A percentile compares a stretch with the other conserved stretches of the same genome.
phyloP scores from a whole-genome alignment of 2,888 invertebrate genomes.

The Lithophane semibrunnea region DNA sequence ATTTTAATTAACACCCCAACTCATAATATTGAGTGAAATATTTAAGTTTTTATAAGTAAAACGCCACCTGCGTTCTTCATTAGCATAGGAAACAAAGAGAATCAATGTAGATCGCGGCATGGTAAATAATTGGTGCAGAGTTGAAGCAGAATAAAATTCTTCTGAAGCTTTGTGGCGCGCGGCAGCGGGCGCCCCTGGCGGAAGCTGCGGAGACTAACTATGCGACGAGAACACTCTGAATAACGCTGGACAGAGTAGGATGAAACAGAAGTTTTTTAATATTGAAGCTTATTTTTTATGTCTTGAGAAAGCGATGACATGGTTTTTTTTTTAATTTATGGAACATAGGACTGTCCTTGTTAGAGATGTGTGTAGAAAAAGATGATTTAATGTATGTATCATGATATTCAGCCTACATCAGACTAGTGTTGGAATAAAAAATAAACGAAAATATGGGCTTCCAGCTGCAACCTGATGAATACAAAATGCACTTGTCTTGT shows the following conservation, averaged over 20 bases:
- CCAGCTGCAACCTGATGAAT: too few relatives aligned
- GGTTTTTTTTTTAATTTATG: background rate
- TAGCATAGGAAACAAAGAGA: conserved; percentile 61
- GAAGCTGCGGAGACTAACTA: conserved; percentile 77
- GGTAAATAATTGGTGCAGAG: conserved; percentile 63
- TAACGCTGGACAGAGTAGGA: conserved; percentile 71
- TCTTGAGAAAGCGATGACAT: background rate
- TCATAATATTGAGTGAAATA: too few relatives aligned
- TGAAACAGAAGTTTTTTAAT: conserved; percentile 50
- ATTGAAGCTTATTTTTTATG: background rate
- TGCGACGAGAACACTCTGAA: conserved; percentile 77
- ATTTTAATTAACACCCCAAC: background rate
- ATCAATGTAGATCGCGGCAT: conserved; percentile 62
- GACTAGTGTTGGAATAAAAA: background rate
- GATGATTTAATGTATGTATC: background rate
- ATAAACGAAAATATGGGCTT: too few relatives aligned
- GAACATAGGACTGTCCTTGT: too few relatives aligned
- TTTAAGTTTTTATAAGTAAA: conserved; percentile 1
- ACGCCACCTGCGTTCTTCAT: conserved; percentile 42
- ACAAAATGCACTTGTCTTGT: background rate
- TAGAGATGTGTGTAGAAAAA: background rate
- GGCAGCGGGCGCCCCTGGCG: conserved; percentile 67
- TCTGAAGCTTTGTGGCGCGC: conserved; percentile 68
- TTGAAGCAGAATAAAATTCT: conserved; percentile 75
- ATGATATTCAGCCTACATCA: background rate